Evolutionary conservation across 2,888 invertebrate species (phyloP).

Genomic region (Leptogaster cylindrica): DNA sequence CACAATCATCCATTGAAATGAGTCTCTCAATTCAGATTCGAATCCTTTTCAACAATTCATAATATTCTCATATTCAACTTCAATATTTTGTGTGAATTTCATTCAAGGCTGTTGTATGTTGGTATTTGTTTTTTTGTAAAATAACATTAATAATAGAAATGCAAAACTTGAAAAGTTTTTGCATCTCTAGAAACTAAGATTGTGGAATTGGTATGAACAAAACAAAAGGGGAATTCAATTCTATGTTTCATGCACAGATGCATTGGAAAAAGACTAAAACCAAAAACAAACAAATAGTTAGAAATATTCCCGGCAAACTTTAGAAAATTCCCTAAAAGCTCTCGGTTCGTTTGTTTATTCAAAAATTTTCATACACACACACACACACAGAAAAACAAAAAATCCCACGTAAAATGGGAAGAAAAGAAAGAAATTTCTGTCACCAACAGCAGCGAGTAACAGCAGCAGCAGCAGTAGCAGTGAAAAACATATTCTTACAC

Average conservation of each 20-base stretch:
- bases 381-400: no score
- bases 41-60: no score
- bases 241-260: conserved; percentile 32
- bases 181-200: neutral
- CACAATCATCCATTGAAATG: no score
- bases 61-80: no score
- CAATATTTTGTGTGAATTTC: no score
- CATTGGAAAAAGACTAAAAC: no score
- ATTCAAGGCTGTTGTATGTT: no score
- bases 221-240: conserved; percentile 4
- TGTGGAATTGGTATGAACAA: neutral
- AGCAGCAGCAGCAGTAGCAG: conserved; percentile 30
- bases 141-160: conserved; percentile 22
- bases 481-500: conserved; percentile 24
- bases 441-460: no score
- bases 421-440: conserved; percentile 19
- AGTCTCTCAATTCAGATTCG: no score
- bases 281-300: conserved; percentile 29
- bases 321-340: conserved; percentile 36
- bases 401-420: no score
- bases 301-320: conserved; percentile 8
- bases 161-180: conserved; percentile 29
- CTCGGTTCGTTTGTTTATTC: conserved; percentile 17
- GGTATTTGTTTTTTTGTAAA: no score
- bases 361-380: no score